Conservation (phyloP, 2,113 vertebrate genomes). For the Donacobius atricapilla region DNA sequence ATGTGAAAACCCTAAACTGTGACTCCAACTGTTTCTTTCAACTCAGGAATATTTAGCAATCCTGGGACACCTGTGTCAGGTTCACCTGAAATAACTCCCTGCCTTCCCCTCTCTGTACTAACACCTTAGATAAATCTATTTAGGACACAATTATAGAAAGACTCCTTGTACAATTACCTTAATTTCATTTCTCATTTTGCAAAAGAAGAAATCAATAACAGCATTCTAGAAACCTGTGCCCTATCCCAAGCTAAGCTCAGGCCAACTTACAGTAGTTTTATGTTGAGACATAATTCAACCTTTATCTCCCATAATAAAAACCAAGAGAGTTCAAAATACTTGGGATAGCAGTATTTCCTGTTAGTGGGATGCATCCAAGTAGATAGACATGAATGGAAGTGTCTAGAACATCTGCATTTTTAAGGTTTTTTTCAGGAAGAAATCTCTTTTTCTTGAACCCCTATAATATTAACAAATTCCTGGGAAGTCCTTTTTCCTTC, state of each 20-base stretch:
- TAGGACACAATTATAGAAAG: not conserved
- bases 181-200: not conserved
- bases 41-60: not conserved
- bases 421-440: not conserved
- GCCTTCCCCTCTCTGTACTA: not conserved
- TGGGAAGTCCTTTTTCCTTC: not conserved
- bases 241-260: not conserved
- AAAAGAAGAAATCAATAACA: not conserved
- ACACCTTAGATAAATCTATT: not conserved
- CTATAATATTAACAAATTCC: not conserved
- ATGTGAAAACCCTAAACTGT: not conserved
- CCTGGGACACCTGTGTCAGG: accelerated
- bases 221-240: not conserved
- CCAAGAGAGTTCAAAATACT: not conserved
- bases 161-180: not conserved
- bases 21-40: not conserved
- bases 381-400: not conserved
- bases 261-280: not conserved
- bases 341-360: not conserved
- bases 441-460: not conserved
- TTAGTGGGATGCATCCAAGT: not conserved
- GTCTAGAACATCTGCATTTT: not conserved
- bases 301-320: not conserved
- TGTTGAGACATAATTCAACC: not conserved
- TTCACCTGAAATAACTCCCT: not conserved